Evolutionary conservation across 2,888 invertebrate species (phyloP), one percentile per base, ranked within the genome.

Genomic region (Aphodius granarius): DNA sequence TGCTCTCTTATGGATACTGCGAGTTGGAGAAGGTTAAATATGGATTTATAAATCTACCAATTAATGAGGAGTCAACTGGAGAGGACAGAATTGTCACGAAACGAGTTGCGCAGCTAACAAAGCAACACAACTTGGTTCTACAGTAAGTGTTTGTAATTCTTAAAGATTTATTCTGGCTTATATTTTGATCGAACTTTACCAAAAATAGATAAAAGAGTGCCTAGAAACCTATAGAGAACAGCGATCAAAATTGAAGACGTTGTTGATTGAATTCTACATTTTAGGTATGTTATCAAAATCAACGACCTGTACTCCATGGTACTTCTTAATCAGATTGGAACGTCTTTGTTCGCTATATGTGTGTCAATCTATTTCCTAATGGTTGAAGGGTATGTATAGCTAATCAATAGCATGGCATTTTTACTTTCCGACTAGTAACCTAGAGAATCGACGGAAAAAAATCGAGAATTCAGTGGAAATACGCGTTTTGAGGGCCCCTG

Each of bases 41-140:
- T 73, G 73, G 73, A n/a, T 71, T 77, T 71, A 63, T 18, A 9
- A 75, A 72, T 72, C 63, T 77, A 15, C 64, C 72, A 70, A 9
- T 75, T 17, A 62, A 62, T 5, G 62, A 70, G 68, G 63, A 20
- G 20, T 43, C 22, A 9, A 63, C 9, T 18, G 62, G n/a, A 3
- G 72, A 78, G 63, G 72, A 75, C 15, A 43, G 43, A 43, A 43
- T 43, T 43, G 43, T 43, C 13, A 1, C 6, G 9, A 0, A 43
- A 43, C 43, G 43, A 43, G 43, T 43, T 0, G 43, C 43, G 6
- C 43, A 43, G 13, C 43, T 43, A 43, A 43, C 43, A 3, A 43
- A 43, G 43, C 43, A 43, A 43, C 43, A 43, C 43, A 43, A 43
- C 43, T 13, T 43, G 13, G 43, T 43, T 6, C 43, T 43, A 43